These are phyloP conservation scores for Psittacula derbiana DNA, from an alignment of 2,797 vertebrate species.

Conservation along the genomic window DNA sequence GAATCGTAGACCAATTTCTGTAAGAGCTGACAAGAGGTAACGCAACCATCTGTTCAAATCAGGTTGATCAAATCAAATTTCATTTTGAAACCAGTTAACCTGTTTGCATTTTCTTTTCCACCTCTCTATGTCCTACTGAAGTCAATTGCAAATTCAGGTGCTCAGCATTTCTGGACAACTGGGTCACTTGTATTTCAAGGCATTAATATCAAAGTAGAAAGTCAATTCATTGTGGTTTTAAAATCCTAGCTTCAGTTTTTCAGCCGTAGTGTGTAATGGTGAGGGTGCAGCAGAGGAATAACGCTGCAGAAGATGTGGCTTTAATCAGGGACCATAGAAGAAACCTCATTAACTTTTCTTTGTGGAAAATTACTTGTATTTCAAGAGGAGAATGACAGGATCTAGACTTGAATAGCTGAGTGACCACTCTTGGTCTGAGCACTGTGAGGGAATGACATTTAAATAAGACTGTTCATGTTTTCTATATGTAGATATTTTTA, in stretches of 20 bases:
- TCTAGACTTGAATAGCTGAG: not conserved
- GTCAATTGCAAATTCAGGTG: not conserved
- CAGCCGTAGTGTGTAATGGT: not conserved
- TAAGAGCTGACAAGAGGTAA: not conserved
- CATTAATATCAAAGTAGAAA: not conserved
- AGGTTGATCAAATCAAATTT: not conserved
- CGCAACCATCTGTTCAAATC: not conserved
- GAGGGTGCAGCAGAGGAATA: not conserved
- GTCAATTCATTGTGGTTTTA: not conserved
- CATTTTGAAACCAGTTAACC: not conserved
- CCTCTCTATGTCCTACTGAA: not conserved
- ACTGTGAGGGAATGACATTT: not conserved
- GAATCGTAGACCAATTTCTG: not conserved
- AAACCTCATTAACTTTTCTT: not conserved
- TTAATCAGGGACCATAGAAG: not conserved
- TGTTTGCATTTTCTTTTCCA: not conserved
- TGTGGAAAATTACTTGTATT: not conserved
- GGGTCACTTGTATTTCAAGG: not conserved
- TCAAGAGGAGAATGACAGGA: not conserved
- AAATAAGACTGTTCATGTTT: not conserved
- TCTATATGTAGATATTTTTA: slow-evolving; percentile 16
- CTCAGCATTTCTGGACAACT: not conserved
- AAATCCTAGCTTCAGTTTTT: not conserved
- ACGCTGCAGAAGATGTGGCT: not conserved
- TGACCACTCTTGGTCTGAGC: not conserved